A percentile compares a stretch with the other conserved stretches of the same genome.
Conservation (phyloP, 2,113 vertebrate genomes). For the Gallinago media region DNA sequence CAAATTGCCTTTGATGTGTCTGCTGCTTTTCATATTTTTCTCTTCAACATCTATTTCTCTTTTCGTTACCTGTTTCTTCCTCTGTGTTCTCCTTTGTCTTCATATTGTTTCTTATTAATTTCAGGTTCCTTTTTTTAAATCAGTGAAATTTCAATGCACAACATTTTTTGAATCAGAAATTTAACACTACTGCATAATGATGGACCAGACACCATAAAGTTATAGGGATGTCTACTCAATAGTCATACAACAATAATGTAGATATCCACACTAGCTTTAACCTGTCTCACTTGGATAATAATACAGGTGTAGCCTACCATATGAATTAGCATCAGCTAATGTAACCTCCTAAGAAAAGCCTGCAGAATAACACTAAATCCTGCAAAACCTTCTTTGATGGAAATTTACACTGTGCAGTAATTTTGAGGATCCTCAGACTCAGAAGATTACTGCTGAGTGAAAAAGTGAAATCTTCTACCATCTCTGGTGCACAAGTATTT, state of each 20-base stretch:
- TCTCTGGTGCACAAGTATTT: not conserved
- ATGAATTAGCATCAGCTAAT: not conserved
- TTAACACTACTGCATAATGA: not conserved
- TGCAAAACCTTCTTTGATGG: not conserved
- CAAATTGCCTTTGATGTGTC: not conserved
- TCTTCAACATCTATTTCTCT: not conserved
- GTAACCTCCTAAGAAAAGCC: not conserved
- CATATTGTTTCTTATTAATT: not conserved
- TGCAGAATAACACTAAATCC: not conserved
- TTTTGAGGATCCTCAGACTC: not conserved
- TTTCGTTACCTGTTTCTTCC: not conserved
- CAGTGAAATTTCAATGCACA: not conserved
- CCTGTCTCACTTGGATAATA: not conserved
- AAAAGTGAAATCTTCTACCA: not conserved
- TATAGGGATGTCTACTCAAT: not conserved
- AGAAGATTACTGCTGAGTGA: not conserved
- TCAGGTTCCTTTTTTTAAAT: not conserved
- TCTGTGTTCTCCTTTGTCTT: not conserved
- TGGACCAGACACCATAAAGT: not conserved
- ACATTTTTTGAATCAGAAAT: not conserved
- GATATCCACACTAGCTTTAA: not conserved
- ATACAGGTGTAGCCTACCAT: not conserved
- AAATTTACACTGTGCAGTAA: accelerated
- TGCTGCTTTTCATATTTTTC: not conserved
- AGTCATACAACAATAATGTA: not conserved